Percentiles rank a stretch among this genome's conserved stretches.
Conservation (phyloP, 2,113 vertebrate species). For the Vicugna pacos region DNA sequence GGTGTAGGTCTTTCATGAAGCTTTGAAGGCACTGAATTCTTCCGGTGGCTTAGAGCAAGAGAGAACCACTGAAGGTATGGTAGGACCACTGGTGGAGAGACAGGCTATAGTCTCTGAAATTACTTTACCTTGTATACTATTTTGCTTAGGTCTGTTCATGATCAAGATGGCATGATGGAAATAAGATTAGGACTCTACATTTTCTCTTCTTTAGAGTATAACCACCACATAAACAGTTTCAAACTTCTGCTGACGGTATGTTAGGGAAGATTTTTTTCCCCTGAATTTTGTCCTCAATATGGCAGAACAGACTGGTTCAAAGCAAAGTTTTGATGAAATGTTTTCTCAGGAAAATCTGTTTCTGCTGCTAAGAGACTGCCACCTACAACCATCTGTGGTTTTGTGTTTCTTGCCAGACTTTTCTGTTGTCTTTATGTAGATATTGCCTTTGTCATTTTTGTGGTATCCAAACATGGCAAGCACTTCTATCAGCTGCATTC, state of each 20-base stretch:
- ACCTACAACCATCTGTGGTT: conserved; percentile 74
- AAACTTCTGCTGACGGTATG: neutral
- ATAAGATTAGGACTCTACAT: neutral
- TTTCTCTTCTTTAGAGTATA: neutral
- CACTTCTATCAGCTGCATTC: conserved; percentile 1
- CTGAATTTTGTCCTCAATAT: conserved; percentile 61
- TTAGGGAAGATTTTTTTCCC: conserved; percentile 15
- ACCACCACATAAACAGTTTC: neutral
- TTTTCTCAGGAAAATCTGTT: conserved; percentile 81
- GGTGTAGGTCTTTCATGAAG: neutral
- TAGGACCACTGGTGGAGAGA: neutral
- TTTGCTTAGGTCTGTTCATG: neutral
- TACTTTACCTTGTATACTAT: neutral
- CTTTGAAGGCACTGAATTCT: neutral
- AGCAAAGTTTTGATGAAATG: conserved; percentile 73
- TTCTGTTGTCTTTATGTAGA: conserved; percentile 67
- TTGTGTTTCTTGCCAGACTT: conserved; percentile 47
- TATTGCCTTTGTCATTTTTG: conserved; percentile 57
- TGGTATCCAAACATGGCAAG: conserved; percentile 59
- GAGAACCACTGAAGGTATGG: neutral
- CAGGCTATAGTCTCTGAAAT: neutral
- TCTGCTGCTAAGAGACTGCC: conserved; percentile 73
- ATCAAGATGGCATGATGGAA: neutral
- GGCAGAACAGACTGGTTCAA: conserved; percentile 71
- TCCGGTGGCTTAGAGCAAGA: neutral